Conservation (phyloP, 2,113 vertebrate species). For the Lepus americanus region DNA sequence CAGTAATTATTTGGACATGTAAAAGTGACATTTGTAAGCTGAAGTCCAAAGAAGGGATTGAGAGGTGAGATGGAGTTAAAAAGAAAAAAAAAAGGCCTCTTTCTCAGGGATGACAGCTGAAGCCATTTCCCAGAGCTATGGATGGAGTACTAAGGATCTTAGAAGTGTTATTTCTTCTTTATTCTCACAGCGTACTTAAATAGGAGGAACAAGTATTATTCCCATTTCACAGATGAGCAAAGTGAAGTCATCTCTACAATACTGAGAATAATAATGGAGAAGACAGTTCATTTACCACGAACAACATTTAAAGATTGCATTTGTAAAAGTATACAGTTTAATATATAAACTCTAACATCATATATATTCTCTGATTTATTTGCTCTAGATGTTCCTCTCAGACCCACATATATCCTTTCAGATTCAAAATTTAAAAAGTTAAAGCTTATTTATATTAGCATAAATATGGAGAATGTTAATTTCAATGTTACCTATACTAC, state of each 20-base stretch:
- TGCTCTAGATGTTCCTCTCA: not conserved
- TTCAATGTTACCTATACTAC: not conserved
- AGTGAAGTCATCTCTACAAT: not conserved
- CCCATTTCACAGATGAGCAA: too few species aligned
- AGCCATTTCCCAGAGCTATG: not conserved
- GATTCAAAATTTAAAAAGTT: not conserved
- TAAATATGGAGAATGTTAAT: constrained; percentile 23
- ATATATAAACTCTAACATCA: not conserved
- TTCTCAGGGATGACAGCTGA: not conserved
- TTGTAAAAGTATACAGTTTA: not conserved
- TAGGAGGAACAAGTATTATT: too few species aligned
- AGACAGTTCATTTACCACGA: not conserved
- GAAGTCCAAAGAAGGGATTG: not conserved
- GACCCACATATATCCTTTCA: not conserved
- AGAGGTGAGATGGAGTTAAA: not conserved
- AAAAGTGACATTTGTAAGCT: not conserved
- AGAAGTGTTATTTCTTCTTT: not conserved
- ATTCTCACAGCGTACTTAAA: not conserved
- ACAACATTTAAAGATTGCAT: not conserved
- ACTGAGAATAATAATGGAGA: not conserved
- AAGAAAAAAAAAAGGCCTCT: not conserved
- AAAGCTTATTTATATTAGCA: not conserved
- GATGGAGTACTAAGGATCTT: not conserved
- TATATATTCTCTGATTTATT: not conserved
- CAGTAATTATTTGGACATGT: not conserved